phyloP scores from a whole-genome alignment of 2,888 invertebrate genomes.

The Buathra laborator region DNA sequence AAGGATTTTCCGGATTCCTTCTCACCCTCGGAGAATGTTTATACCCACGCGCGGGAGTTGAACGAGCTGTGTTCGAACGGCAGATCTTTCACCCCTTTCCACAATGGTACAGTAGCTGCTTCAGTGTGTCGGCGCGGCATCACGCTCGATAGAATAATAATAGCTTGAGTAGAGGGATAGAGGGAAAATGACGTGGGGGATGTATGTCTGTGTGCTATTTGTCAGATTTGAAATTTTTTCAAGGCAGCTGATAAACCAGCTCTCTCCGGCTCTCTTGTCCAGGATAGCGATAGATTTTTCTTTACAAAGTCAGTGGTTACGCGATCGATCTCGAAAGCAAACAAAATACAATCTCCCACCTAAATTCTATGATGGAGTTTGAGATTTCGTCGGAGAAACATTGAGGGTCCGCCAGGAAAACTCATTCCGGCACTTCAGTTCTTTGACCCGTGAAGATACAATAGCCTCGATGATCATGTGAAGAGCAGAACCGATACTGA shows the following conservation, averaged over 20 bases:
- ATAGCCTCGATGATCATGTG: conserved; percentile 38
- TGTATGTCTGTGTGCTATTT: conserved; percentile 1
- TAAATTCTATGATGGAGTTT: conserved; percentile 27
- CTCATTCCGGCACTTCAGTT: conserved; percentile 52
- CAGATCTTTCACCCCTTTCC: conserved; percentile 27
- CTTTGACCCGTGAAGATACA: conserved; percentile 49
- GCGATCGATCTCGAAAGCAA: conserved; percentile 21
- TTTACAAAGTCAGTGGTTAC: conserved; percentile 25
- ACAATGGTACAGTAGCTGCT: not conserved
- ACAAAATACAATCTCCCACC: conserved; percentile 20
- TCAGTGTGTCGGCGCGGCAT: conserved; percentile 6
- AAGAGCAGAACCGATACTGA: not conserved
- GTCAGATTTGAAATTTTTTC: conserved; percentile 4
- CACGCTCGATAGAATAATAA: conserved; percentile 39
- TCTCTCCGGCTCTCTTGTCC: not conserved
- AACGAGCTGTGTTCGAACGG: not conserved
- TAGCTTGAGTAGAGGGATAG: not conserved
- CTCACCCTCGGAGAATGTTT: not conserved
- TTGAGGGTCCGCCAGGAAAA: conserved; percentile 34
- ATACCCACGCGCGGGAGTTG: not conserved
- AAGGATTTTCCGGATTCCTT: conserved; percentile 13
- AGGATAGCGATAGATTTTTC: conserved; percentile 32
- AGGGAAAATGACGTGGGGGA: not conserved
- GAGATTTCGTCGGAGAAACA: conserved; percentile 19
- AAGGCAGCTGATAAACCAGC: conserved; percentile 13